These are phyloP conservation scores for Larimichthys polyactis DNA, from an alignment of 2,113 vertebrate species.

Conservation along the genomic window DNA sequence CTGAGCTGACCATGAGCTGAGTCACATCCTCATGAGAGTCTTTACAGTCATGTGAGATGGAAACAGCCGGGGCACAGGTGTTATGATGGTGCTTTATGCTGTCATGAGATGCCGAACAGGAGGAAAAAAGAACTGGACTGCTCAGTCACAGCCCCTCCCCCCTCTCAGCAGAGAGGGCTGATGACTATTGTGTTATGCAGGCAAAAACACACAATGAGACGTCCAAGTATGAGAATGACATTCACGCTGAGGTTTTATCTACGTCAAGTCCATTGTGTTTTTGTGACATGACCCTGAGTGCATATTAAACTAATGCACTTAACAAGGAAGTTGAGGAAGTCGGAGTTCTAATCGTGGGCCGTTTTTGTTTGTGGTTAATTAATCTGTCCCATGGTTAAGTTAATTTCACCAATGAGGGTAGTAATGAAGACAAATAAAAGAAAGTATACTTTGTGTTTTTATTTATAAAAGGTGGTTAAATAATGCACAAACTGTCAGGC, in stretches of 20 bases:
- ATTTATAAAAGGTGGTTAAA: too few species aligned
- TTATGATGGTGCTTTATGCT: neutral
- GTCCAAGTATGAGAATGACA: neutral
- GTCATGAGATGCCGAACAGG: neutral
- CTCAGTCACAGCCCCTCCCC: neutral
- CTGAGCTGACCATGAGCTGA: neutral
- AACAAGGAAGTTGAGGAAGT: too few species aligned
- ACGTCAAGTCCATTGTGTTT: neutral
- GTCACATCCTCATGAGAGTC: conserved; percentile 22
- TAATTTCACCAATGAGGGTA: neutral
- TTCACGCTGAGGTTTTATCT: neutral
- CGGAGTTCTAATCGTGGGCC: neutral
- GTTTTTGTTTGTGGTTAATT: neutral
- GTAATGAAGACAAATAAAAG: neutral
- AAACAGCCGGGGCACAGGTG: conserved; percentile 8
- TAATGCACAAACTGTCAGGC: too few species aligned
- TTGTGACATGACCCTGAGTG: neutral
- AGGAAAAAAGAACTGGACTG: neutral
- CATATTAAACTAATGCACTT: neutral
- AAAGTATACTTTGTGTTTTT: too few species aligned
- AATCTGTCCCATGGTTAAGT: neutral
- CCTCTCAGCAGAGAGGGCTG: neutral
- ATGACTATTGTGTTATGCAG: conserved; percentile 25
- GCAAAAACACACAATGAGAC: neutral
- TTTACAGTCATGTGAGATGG: conserved; percentile 11